Evolutionary conservation across 2,888 invertebrate genomes (phyloP).

Genomic region (Isoperla grammatica): DNA sequence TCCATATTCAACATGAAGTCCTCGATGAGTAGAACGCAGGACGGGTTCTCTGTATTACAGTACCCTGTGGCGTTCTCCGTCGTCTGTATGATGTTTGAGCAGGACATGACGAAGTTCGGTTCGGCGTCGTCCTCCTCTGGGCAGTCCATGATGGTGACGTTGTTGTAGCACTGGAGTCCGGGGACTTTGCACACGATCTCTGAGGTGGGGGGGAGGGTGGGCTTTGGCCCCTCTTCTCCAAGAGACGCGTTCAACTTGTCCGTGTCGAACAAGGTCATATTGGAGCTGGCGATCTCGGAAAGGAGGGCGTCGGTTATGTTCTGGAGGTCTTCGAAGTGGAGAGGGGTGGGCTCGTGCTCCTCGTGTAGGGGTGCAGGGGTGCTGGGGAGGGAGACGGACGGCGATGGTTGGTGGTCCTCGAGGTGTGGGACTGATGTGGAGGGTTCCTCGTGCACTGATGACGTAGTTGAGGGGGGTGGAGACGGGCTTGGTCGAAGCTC

Average conservation of each 20-base stretch:
- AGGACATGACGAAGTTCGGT: constrained; percentile 7
- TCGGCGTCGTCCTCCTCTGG: constrained; percentile 4
- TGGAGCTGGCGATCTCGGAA: no score
- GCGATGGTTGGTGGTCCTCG: neutral
- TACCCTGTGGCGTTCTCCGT: neutral
- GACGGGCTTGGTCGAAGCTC: no score
- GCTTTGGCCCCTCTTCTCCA: no score
- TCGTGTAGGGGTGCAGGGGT: neutral
- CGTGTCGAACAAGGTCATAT: no score
- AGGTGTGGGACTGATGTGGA: neutral
- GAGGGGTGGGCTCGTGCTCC: neutral
- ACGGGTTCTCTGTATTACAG: neutral
- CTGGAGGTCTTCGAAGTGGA: neutral
- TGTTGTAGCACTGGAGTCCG: constrained; percentile 7
- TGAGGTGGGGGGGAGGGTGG: neutral
- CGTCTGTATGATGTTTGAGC: constrained; percentile 1
- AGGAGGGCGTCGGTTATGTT: no score
- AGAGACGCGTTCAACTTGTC: no score
- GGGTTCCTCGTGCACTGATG: neutral
- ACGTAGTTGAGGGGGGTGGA: neutral
- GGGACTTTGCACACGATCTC: neutral
- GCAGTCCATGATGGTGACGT: constrained; percentile 8
- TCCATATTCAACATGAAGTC: neutral
- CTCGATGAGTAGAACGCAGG: neutral
- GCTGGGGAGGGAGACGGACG: neutral